These are phyloP conservation scores for Osmoderma eremita DNA, from an alignment of 2,888 invertebrate genomes.

Conservation along the genomic window DNA sequence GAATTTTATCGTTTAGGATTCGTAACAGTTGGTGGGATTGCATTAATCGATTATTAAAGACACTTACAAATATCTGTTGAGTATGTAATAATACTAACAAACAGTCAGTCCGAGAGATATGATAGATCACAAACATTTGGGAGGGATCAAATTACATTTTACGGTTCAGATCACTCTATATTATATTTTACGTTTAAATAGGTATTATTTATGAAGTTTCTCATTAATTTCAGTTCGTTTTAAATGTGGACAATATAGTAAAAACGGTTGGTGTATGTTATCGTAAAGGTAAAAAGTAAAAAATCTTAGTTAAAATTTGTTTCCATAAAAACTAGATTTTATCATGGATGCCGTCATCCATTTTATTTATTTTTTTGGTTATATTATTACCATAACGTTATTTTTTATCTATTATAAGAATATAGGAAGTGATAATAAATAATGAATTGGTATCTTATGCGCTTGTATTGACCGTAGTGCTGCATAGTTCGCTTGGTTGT, in stretches of 20 bases:
- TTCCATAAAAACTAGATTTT: conserved; percentile 33
- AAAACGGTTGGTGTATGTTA: no score
- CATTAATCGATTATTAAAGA: no score
- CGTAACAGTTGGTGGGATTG: no score
- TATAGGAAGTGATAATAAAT: conserved; percentile 4
- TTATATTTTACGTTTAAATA: conserved; percentile 2
- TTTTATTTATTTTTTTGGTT: no score
- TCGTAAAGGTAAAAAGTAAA: conserved; percentile 36
- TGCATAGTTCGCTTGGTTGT: conserved; percentile 1
- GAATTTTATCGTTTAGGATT: no score
- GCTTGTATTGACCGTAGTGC: conserved; percentile 16
- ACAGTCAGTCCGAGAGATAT: conserved; percentile 35
- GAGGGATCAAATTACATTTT: conserved; percentile 13
- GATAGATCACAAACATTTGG: conserved; percentile 23
- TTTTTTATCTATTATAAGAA: neutral
- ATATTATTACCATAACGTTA: no score
- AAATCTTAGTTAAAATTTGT: conserved; percentile 31
- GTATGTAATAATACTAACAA: no score
- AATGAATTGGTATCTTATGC: conserved; percentile 28
- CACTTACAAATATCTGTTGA: no score
- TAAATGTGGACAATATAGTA: no score
- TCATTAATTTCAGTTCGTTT: no score
- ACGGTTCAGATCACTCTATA: neutral
- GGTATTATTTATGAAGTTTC: no score
- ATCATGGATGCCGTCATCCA: conserved; percentile 17